Evolutionary conservation across 2,888 invertebrate species (phyloP), one percentile per base, ranked within the genome.

Genomic region (Mimachlamys varia): DNA sequence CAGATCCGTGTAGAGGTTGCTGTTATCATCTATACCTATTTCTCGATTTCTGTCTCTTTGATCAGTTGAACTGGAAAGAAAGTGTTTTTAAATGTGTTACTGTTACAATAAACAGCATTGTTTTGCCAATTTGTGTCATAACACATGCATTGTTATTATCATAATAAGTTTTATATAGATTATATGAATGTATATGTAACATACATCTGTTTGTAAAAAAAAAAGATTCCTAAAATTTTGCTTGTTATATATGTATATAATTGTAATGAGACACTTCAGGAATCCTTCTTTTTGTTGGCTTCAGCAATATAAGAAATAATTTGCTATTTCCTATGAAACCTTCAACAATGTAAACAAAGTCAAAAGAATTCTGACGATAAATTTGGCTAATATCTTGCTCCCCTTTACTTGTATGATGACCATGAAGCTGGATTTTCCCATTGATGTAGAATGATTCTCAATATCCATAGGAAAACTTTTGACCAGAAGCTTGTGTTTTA

Each of bases 81-180:
- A 5, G 76, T 76, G 76, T 76, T 76, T 76, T 76, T 33, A 33
- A 76, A 76, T 76, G 76, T 76, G 76, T 76, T 76, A 76, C 76
- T 33, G 76, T 76, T 76, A 76, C 19, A 22, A 12, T 76, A 22
- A 33, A 76, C 76, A 76, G 76, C 76, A 76, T 76, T 58, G 33
- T 76, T 76, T 76, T 76, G 33, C 76, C 27, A 33, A 76, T 76
- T 33, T 76, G 76, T 76, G 27, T 76, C 76, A 76, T 76, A 76
- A 27, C 76, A 76, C 76, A 76, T 76, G 33, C 76, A 76, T 76
- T 76, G 76, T 76, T 76, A 76, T 76, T 76, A 33, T 33, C 76
- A 76, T 76, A 3, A 76, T 76, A 76, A 76, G 76, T 76, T 76
- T 76, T 76, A 76, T 76, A 76, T 76, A 76, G 27, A 76, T 76